Evolutionary conservation across 2,888 invertebrate genomes (phyloP), one percentile per base, ranked within the genome.

Genomic region (Petrolisthes cinctipes): DNA sequence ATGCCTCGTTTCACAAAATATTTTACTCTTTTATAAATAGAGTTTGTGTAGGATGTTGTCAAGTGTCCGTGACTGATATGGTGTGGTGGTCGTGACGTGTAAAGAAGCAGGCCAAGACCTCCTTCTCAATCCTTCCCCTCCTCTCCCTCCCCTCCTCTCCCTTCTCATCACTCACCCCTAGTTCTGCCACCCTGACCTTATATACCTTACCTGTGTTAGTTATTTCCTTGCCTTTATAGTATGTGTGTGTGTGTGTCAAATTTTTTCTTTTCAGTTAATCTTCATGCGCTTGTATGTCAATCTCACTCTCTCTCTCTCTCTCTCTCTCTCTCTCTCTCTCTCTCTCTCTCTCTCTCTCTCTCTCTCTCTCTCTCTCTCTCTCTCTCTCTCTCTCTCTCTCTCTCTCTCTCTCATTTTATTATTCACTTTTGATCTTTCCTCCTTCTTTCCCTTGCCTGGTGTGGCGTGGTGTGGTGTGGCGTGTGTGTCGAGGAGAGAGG

Each of bases 291-390:
- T 14, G 51, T 17, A n/a, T 14, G 11, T 51, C 51, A 37, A 4
- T 20, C 56, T 37, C 81, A 1, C 57, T 57, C 23, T 57, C 61
- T 61, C 61, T 23, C 17, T 56, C 57, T 51, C 51, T 14, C 78
- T 14, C 17, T 51, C 57, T 51, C 56, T 54, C 56, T 80, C 17
- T 66, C 17, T 17, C 17, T 66, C 17, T 66, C 20, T 37, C 73
- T 73, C 37, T 23, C 23, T 51, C 51, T 17, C 54, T 51, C 79
- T 79, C 54, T 79, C 79, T 79, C 79, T 79, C 54, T 51, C 56
- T 54, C 56, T 0, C 54, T n/a, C 54, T 79, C 79, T 54, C 79
- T 54, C 5, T n/a, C 54, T 20, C 20, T 54, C 79, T 14, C n/a
- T 79, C 56, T 51, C n/a, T n/a, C 4, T 66, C 66, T n/a, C 66